Percentiles rank a stretch among this genome's conserved stretches.
phyloP scores from a whole-genome alignment of 2,113 vertebrate genomes.

The Solea solea region DNA sequence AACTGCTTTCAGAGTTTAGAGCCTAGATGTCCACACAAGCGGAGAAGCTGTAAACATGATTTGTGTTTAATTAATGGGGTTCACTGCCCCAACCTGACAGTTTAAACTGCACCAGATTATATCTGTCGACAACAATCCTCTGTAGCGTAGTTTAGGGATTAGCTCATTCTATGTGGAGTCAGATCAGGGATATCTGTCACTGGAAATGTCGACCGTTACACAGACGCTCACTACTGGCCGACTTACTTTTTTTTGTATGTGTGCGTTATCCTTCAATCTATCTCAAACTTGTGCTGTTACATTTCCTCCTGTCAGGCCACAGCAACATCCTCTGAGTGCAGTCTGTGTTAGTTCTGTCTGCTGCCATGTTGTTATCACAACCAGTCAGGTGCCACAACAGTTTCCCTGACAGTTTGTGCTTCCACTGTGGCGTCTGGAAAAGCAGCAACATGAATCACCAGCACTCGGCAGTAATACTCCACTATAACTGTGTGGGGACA shows the following conservation, averaged over 20 bases:
- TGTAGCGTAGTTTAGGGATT: not conserved
- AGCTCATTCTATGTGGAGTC: constrained; percentile 4
- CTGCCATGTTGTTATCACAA: constrained; percentile 62
- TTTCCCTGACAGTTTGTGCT: constrained; percentile 49
- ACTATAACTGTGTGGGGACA: not conserved
- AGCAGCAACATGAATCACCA: constrained; percentile 30
- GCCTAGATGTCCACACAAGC: no score
- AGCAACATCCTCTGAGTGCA: constrained; percentile 40
- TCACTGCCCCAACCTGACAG: not conserved
- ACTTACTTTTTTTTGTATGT: not conserved
- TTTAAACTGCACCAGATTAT: not conserved
- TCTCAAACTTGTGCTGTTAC: constrained; percentile 32
- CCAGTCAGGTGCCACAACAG: constrained; percentile 60
- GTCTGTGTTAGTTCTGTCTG: constrained; percentile 38
- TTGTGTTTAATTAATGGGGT: not conserved
- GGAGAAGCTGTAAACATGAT: no score
- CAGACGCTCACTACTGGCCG: not conserved
- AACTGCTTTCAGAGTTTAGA: no score
- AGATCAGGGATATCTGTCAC: constrained; percentile 12
- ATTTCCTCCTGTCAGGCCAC: constrained; percentile 53
- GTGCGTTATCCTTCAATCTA: constrained; percentile 11
- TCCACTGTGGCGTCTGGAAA: constrained; percentile 35
- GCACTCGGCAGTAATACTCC: not conserved
- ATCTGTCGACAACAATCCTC: not conserved
- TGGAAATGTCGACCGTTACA: not conserved